Conservation (phyloP, 2,113 vertebrate species). For the Pseudolaguvia tuberculata region DNA sequence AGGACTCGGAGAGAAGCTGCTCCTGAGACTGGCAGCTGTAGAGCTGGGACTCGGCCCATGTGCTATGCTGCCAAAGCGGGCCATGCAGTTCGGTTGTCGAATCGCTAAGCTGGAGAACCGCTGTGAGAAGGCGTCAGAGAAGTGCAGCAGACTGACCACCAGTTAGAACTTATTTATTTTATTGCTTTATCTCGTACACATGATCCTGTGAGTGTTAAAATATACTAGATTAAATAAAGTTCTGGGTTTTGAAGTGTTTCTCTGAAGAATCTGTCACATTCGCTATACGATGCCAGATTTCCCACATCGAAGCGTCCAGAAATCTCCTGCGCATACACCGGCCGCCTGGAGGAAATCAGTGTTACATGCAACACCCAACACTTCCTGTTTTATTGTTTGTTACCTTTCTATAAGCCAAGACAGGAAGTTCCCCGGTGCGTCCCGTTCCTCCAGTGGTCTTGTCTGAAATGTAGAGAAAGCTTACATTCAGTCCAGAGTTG, state of each 20-base stretch:
- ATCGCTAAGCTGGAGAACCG: conserved; percentile 89
- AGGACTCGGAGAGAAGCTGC: conserved; percentile 87
- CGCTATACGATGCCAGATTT: conserved; percentile 67
- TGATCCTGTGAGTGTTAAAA: neutral
- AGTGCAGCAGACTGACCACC: conserved; percentile 74
- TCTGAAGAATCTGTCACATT: conserved; percentile 71
- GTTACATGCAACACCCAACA: neutral
- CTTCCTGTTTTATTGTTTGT: neutral
- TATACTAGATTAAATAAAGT: conserved; percentile 63
- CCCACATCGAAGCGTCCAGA: conserved; percentile 76
- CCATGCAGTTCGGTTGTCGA: conserved; percentile 92
- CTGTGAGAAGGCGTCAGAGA: conserved; percentile 83
- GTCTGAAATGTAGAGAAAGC: conserved; percentile 47
- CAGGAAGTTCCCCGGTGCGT: conserved; percentile 74
- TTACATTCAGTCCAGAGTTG: neutral
- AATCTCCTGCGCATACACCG: conserved; percentile 65
- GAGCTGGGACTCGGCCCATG: conserved; percentile 76
- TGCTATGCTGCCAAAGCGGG: conserved; percentile 81
- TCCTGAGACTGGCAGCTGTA: conserved; percentile 76
- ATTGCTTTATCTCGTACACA: neutral
- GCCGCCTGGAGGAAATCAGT: conserved; percentile 56
- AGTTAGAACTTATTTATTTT: conserved; percentile 34
- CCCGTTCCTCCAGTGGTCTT: conserved; percentile 62
- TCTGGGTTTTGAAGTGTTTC: conserved; percentile 56
- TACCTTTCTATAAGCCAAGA: conserved; percentile 74